Evolutionary conservation across 2,888 invertebrate genomes (phyloP), one percentile per base, ranked within the genome.

Genomic region (Molanna angustata): DNA sequence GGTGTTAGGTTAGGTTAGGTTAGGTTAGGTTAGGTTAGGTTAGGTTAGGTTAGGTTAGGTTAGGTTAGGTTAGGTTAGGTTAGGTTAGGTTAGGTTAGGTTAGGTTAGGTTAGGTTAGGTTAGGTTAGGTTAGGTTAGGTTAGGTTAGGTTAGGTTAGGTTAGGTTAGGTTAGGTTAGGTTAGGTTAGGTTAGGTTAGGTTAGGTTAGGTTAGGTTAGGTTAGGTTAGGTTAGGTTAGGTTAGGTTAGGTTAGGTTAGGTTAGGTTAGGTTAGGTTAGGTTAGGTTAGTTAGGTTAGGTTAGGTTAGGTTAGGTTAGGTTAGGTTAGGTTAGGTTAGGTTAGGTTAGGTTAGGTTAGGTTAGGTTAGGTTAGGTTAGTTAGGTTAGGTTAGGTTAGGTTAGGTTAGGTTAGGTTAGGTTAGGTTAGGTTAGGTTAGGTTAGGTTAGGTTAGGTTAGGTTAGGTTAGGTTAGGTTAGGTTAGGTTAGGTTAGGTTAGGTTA

Each of bases 161-260:
- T 52, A 37, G 47, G 45, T 49, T 37, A 21, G 40, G 45, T 49
- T 52, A 49, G 27, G 47, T 39, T 14, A 39, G 39, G 39, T 39
- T 14, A 39, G 39, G 39, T 39, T 39, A 39, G 39, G 35, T 7
- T 35, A n/a, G 14, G 35, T 7, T 7, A 13, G 14, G 35, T 35
- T 22, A 22, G 44, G 41, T 7, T 13, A 13, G 35, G 27, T 27
- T 27, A 42, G 41, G 41, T 22, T 39, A 37, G 37, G 40, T 19
- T 52, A 18, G 31, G 48, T 37, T 52, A 40, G 41, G 46, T 37
- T 48, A 27, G 33, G 46, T 37, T 52, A 44, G 40, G 45, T 42
- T 47, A 32, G 40, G 35, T 33, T 33, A 37, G 35, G 50, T 42
- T 46, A 39, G 44, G 44, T 22, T 45, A 44, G 44, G 49, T 39